Conservation (phyloP, 2,888 invertebrate species). For the Mythimna vitellina region DNA sequence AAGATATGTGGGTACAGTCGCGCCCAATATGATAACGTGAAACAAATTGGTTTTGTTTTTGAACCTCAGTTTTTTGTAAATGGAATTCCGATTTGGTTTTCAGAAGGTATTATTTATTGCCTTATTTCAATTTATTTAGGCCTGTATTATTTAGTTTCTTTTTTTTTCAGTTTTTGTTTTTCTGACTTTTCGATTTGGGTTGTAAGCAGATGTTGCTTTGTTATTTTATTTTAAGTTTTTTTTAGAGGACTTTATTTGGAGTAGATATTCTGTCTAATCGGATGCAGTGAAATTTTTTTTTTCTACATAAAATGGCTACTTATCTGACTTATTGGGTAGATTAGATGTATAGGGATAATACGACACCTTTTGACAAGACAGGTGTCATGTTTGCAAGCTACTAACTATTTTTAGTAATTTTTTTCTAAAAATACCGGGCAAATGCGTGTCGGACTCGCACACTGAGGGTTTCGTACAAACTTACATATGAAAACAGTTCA, state of each 20-base stretch:
- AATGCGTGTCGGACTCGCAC: too few species aligned
- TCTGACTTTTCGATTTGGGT: conserved; percentile 4
- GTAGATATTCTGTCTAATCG: neutral
- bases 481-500: too few species aligned
- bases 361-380: too few species aligned
- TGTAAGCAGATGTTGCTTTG: neutral
- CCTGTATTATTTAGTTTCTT: conserved; percentile 23
- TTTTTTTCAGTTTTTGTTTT: neutral
- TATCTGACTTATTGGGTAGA: neutral
- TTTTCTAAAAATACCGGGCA: too few species aligned
- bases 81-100: conserved; percentile 26
- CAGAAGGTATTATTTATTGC: conserved; percentile 31
- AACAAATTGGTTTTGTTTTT: conserved; percentile 52
- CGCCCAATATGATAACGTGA: conserved; percentile 48
- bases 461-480: too few species aligned
- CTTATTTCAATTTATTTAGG: conserved; percentile 41
- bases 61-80: conserved; percentile 31
- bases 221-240: neutral
- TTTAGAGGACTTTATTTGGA: neutral
- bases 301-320: neutral
- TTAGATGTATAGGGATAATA: too few species aligned
- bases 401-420: neutral
- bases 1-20: conserved; percentile 60
- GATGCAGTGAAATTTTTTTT: neutral
- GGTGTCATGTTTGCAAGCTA: neutral